phyloP scores from a whole-genome alignment of 2,888 invertebrate genomes.

The Scaptomyza flava region DNA sequence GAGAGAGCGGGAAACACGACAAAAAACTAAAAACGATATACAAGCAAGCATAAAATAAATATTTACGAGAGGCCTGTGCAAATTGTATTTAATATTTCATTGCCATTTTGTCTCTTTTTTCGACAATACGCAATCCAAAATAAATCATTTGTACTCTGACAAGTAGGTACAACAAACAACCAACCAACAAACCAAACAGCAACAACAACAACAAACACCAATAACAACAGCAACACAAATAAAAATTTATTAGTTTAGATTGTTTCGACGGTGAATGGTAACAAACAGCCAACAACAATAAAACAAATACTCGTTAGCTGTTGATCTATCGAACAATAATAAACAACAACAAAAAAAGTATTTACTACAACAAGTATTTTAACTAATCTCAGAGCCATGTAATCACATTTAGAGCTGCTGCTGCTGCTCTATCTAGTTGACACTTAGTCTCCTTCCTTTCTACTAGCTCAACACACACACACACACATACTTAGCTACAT shows the following conservation, averaged over 20 bases:
- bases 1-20: conserved; percentile 32
- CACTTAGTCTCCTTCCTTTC: conserved; percentile 15
- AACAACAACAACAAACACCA: conserved; percentile 24
- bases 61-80: conserved; percentile 39
- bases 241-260: conserved; percentile 57
- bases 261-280: conserved; percentile 68
- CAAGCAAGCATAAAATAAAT: conserved; percentile 13
- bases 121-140: conserved; percentile 57
- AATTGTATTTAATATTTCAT: conserved; percentile 58
- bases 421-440: conserved; percentile 43
- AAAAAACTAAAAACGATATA: conserved; percentile 11
- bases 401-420: conserved; percentile 59
- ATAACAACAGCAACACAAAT: conserved; percentile 31
- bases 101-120: conserved; percentile 53
- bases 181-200: conserved; percentile 21
- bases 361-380: conserved; percentile 49
- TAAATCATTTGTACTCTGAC: conserved; percentile 70
- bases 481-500: conserved; percentile 19
- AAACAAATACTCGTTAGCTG: conserved; percentile 54
- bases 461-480: conserved; percentile 17
- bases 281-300: conserved; percentile 38
- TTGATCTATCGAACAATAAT: conserved; percentile 39
- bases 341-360: conserved; percentile 27
- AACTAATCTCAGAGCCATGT: conserved; percentile 52
- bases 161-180: conserved; percentile 71